These are phyloP conservation scores for Phocoena phocoena DNA, from an alignment of 2,113 vertebrate species.

Conservation along the genomic window DNA sequence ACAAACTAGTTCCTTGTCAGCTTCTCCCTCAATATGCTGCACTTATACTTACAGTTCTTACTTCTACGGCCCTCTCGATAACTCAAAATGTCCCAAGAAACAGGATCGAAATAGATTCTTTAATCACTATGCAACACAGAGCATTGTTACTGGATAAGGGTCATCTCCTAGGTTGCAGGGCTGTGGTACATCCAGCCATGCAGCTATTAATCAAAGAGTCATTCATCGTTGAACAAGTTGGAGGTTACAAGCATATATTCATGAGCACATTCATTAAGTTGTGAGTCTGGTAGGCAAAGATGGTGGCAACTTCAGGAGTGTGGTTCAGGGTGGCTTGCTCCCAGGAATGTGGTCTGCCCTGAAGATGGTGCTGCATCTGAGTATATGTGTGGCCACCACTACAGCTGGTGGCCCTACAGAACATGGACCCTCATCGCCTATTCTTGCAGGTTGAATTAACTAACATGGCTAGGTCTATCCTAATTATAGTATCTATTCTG, in stretches of 20 bases:
- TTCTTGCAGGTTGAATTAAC: neutral
- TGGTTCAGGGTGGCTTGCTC: neutral
- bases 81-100: neutral
- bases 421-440: fast-evolving
- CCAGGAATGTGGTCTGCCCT: neutral
- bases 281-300: neutral
- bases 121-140: neutral
- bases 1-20: neutral
- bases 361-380: neutral
- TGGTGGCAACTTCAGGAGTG: neutral
- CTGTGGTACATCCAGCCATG: neutral
- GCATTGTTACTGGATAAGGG: neutral
- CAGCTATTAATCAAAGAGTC: neutral
- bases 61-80: neutral
- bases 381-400: neutral
- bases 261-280: neutral
- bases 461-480: neutral
- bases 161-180: neutral
- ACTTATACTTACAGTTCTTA: neutral
- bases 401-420: neutral
- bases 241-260: neutral
- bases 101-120: neutral
- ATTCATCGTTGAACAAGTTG: neutral
- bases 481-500: neutral
- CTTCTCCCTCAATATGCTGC: neutral